Percentiles rank a stretch among this genome's conserved stretches.
These are phyloP conservation scores for Corythornis madagascariensis DNA, from an alignment of 2,113 vertebrate species.

Conservation along the genomic window DNA sequence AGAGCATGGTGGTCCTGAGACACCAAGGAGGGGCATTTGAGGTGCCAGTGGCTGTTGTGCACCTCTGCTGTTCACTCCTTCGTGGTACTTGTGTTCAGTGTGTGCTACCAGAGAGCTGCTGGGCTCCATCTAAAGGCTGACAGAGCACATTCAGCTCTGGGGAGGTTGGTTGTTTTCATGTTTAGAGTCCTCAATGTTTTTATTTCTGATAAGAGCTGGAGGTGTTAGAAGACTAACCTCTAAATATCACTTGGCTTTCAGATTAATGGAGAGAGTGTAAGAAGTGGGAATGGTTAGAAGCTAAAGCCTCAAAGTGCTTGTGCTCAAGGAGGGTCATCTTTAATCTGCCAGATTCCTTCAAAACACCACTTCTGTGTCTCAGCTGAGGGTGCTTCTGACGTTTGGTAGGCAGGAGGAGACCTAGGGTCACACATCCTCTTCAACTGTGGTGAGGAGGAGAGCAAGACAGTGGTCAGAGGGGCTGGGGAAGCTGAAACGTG, in stretches of 20 bases:
- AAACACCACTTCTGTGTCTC: fast-evolving
- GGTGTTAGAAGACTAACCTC: not conserved
- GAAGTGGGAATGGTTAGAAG: not conserved
- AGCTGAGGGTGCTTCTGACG: fast-evolving
- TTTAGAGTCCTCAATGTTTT: not conserved
- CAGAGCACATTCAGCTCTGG: not conserved
- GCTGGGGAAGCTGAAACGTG: fast-evolving
- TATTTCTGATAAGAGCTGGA: not conserved
- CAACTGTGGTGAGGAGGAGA: not conserved
- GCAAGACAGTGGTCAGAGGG: fast-evolving
- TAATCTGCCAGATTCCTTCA: not conserved
- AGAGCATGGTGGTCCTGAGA: fast-evolving
- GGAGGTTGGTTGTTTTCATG: not conserved
- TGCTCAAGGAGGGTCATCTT: not conserved
- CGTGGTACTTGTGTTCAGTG: fast-evolving
- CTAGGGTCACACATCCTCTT: not conserved
- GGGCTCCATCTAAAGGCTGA: not conserved
- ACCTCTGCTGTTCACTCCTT: not conserved
- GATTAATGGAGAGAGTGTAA: not conserved
- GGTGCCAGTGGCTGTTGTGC: not conserved
- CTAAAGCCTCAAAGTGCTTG: not conserved
- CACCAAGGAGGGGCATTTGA: not conserved
- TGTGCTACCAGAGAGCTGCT: not conserved
- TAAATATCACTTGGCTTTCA: not conserved
- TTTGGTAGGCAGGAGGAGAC: not conserved